Conservation (phyloP, 1,140 invertebrate genomes). For the Luehdorfia chinensis region DNA sequence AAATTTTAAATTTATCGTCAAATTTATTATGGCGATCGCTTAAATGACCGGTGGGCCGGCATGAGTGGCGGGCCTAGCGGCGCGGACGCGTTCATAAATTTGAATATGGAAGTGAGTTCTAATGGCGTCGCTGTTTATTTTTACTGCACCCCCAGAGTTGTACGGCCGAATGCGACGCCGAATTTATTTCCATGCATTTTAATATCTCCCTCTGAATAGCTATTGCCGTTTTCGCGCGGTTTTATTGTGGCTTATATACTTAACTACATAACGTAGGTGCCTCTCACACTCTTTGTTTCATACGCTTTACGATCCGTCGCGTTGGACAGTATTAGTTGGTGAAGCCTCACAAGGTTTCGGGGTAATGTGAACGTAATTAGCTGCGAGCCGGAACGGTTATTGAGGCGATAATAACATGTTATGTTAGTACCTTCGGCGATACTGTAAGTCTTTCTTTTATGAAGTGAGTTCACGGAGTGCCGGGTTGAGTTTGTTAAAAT, state of each 20-base stretch:
- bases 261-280: constrained; percentile 23
- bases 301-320: constrained; percentile 46
- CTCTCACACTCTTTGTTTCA: constrained; percentile 44
- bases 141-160: constrained; percentile 73
- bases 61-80: constrained; percentile 34
- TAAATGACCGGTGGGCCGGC: constrained; percentile 49
- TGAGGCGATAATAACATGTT: constrained; percentile 44
- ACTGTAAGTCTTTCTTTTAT: constrained; percentile 54
- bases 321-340: constrained; percentile 54
- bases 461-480: constrained; percentile 40
- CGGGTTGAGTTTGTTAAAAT: constrained; percentile 51
- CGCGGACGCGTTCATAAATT: constrained; percentile 73
- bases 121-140: constrained; percentile 76
- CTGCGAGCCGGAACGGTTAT: constrained; percentile 36
- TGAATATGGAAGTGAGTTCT: constrained; percentile 77
- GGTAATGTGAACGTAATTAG: constrained; percentile 49
- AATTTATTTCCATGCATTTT: constrained; percentile 78
- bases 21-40: constrained; percentile 56
- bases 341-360: constrained; percentile 55
- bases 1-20: constrained; percentile 64
- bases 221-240: constrained; percentile 74
- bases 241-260: constrained; percentile 62
- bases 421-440: constrained; percentile 31
- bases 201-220: constrained; percentile 75
- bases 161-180: constrained; percentile 73